Percentiles rank a stretch among this genome's conserved stretches.
Conservation (phyloP, 1,140 invertebrate genomes). For the Bombus pascuorum region DNA sequence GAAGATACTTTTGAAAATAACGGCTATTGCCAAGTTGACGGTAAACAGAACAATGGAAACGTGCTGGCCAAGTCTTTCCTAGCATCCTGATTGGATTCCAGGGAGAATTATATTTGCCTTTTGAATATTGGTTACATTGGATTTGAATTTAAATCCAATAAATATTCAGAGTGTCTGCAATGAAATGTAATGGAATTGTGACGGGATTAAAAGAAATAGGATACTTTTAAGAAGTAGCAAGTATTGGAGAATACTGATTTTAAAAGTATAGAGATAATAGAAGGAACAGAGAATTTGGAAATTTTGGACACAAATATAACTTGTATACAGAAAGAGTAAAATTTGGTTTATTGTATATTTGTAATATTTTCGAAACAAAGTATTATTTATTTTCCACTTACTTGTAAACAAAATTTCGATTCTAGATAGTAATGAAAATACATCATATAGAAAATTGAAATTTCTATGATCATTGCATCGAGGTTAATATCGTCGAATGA, state of each 20-base stretch:
- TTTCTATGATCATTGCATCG: not conserved
- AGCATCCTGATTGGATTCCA: not conserved
- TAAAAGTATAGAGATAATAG: too few species aligned
- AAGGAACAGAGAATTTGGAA: too few species aligned
- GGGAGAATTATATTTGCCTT: not conserved
- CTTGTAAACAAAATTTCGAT: not conserved
- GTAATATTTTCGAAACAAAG: too few species aligned
- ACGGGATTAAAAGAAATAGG: too few species aligned
- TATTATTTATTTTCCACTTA: too few species aligned
- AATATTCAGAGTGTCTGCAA: not conserved
- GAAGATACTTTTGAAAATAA: constrained; percentile 50
- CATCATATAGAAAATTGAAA: not conserved
- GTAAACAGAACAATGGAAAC: constrained; percentile 18
- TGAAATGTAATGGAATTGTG: not conserved
- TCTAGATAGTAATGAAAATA: not conserved
- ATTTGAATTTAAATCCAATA: not conserved
- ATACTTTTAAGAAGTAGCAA: not conserved
- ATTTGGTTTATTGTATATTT: too few species aligned
- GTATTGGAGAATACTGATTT: not conserved
- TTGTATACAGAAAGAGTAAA: too few species aligned
- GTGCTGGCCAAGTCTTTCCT: not conserved
- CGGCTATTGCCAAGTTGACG: constrained; percentile 25
- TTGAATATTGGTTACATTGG: not conserved
- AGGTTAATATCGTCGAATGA: not conserved
- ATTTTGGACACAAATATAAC: too few species aligned